Evolutionary conservation across 2,113 vertebrate species (phyloP).

Genomic region (Carlito syrichta): DNA sequence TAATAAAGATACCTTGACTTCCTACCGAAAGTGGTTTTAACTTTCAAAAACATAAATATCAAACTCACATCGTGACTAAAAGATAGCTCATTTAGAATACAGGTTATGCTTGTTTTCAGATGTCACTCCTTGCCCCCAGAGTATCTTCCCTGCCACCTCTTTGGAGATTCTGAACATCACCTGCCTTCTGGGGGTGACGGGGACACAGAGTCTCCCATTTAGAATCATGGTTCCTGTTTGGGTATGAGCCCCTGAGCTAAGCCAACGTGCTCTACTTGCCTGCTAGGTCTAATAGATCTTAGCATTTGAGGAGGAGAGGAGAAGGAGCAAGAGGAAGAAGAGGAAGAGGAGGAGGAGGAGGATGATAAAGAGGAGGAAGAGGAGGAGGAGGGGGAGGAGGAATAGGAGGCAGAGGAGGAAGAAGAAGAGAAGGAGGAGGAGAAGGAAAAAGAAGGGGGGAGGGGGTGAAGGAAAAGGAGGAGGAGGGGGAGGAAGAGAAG

Average conservation of each 20-base stretch:
- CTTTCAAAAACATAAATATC: neutral
- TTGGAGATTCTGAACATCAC: neutral
- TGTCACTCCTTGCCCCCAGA: neutral
- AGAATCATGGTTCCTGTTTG: neutral
- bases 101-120: slow-evolving; percentile 12
- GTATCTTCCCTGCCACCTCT: neutral
- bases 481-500: too few species aligned
- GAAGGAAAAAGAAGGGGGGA: too few species aligned
- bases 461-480: too few species aligned
- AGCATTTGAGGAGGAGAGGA: neutral
- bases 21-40: neutral
- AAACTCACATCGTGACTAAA: neutral
- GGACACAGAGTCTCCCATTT: neutral
- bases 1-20: neutral
- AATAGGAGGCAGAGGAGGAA: too few species aligned
- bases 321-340: too few species aligned
- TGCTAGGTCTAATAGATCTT: neutral
- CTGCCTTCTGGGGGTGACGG: neutral
- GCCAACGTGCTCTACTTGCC: neutral
- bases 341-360: too few species aligned
- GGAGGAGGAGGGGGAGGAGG: too few species aligned
- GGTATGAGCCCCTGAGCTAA: neutral
- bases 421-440: too few species aligned
- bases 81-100: neutral
- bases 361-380: too few species aligned